Evolutionary conservation across 2,113 vertebrate genomes (phyloP), one percentile per base, ranked within the genome.

Genomic region (Lanius collurio): DNA sequence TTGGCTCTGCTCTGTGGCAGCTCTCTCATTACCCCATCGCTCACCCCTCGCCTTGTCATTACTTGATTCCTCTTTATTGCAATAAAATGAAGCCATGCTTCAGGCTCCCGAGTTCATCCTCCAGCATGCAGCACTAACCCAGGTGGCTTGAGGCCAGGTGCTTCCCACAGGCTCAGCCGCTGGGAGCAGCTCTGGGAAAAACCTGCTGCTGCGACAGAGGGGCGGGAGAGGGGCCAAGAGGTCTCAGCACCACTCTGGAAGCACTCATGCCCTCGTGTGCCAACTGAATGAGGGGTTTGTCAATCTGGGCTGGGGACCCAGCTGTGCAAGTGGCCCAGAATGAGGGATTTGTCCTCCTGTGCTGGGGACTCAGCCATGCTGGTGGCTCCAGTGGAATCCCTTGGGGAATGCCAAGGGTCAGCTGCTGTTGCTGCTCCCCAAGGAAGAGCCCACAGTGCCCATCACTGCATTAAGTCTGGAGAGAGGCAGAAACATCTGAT

Each of bases 21-120:
- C 21, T 93, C 1, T 33, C 56, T 62, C 76, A 21, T 74, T 88
- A 62, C 30, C 70, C 59, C 39, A 19, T 83, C 0, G 2, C 56
- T 93, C 75, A 83, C 42, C 75, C 74, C 68, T 80, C 0, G 13
- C 39, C 50, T 76, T 80, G 67, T 93, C 93, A 74, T 85, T 81
- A 60, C 63, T 62, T 19, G 67, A 39, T 82, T 88, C 47, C 83
- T 62, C 82, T 84, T 96, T 91, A 95, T 79, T 92, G 94, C 83
- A 50, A 76, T 89, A 89, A 84, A 76, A 92, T 93, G 85, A 96
- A 94, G 93, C 83, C 0, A 1, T 15, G 21, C 77, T 67, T 39
- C 0, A 0, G n/a, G 67, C 57, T 73, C 1, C 1, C 2, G 79
- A 96, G 85, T 83, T 83, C 79, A 86, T 95, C 85, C 71, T 83